Percentiles rank a stretch among this genome's conserved stretches.
Evolutionary conservation across 2,113 vertebrate genomes (phyloP).

Genomic region (Danionella cerebrum): DNA sequence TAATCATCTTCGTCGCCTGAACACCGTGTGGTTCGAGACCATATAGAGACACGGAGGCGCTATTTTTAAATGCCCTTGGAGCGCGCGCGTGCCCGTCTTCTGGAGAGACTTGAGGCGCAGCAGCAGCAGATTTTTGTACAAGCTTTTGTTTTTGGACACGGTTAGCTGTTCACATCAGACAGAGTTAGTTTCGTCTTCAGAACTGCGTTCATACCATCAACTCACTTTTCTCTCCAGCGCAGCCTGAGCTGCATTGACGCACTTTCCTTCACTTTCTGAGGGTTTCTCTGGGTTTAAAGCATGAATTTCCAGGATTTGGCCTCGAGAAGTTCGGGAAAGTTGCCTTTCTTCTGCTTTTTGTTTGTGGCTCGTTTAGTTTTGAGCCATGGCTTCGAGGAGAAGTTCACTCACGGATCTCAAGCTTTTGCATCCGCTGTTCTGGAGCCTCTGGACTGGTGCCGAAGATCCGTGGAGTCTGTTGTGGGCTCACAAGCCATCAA

Average conservation of each 20-base stretch:
- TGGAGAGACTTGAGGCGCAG: neutral
- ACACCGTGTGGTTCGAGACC: slow-evolving; percentile 41
- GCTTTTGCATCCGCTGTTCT: slow-evolving; percentile 44
- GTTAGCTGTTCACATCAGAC: too few species aligned
- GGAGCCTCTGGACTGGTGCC: slow-evolving; percentile 48
- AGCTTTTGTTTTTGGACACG: too few species aligned
- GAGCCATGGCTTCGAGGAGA: slow-evolving; percentile 33
- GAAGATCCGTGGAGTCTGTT: slow-evolving; percentile 52
- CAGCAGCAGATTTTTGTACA: too few species aligned
- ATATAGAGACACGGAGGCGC: slow-evolving; percentile 50
- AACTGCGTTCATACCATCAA: too few species aligned
- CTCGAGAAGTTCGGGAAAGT: slow-evolving; percentile 25
- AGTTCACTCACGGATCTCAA: neutral
- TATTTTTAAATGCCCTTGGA: slow-evolving; percentile 40
- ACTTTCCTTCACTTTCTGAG: slow-evolving; percentile 24
- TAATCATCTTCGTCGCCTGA: slow-evolving; percentile 6
- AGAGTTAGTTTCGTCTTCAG: too few species aligned
- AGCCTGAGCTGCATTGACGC: neutral
- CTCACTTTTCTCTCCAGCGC: neutral
- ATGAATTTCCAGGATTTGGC: slow-evolving; percentile 20
- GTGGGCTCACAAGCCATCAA: slow-evolving; percentile 55
- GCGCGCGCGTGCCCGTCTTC: neutral
- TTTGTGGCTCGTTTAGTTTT: slow-evolving; percentile 30
- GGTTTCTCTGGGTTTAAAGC: neutral
- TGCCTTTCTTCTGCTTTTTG: slow-evolving; percentile 23